Evolutionary conservation across 1,140 invertebrate genomes (phyloP).

Genomic region (Steinernema feltiae): DNA sequence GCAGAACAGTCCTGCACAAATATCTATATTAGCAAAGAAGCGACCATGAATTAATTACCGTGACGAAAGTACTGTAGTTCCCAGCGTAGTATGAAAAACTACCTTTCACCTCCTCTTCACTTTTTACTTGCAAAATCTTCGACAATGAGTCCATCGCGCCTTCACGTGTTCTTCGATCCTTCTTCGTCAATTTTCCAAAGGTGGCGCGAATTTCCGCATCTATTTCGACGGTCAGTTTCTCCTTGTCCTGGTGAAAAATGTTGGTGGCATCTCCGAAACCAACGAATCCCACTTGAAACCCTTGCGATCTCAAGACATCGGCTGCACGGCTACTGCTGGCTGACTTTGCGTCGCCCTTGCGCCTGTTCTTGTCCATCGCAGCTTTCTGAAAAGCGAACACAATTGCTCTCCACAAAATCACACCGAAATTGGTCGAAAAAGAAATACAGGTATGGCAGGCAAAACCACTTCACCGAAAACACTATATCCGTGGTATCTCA

Average conservation of each 20-base stretch:
- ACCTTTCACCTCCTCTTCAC: not conserved
- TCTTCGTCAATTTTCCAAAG: not conserved
- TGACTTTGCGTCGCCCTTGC: not conserved
- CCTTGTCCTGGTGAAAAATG: not conserved
- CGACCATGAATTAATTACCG: not conserved
- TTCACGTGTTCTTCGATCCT: not conserved
- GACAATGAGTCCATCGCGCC: not conserved
- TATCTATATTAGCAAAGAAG: no score
- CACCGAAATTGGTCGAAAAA: no score
- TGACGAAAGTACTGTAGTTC: not conserved
- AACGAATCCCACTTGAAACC: not conserved
- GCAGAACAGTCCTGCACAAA: not conserved
- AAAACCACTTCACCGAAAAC: not conserved
- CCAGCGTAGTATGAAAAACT: not conserved
- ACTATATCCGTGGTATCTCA: no score
- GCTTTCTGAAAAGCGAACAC: not conserved
- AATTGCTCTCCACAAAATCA: no score
- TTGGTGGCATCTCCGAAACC: not conserved
- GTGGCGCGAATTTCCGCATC: not conserved
- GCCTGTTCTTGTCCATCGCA: not conserved
- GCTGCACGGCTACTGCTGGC: not conserved
- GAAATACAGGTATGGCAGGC: not conserved
- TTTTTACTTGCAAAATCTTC: not conserved
- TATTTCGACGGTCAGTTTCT: not conserved
- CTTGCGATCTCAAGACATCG: not conserved